Evolutionary conservation across 2,113 vertebrate species (phyloP).

Genomic region (Hyaena hyaena): DNA sequence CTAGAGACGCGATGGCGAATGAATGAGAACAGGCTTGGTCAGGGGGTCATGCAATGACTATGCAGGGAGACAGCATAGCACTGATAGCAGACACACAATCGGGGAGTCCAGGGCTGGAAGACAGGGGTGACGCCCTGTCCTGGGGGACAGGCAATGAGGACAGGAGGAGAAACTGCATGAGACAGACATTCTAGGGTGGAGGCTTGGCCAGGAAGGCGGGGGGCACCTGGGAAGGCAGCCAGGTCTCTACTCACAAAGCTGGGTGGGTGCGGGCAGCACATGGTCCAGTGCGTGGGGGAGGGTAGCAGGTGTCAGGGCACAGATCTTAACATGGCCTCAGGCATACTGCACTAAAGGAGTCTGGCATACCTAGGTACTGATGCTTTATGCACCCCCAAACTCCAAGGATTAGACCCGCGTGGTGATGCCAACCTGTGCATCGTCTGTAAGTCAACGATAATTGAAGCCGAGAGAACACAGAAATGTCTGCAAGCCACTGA

Average conservation of each 20-base stretch:
- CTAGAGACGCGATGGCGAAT: background rate
- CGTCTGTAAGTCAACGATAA: background rate
- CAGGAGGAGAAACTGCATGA: background rate
- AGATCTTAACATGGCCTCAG: background rate
- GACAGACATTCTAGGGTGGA: too few species aligned
- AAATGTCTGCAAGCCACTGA: background rate
- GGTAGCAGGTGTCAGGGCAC: background rate
- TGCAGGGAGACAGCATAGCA: background rate
- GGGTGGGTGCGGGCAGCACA: background rate
- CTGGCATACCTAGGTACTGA: background rate
- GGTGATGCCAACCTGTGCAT: background rate
- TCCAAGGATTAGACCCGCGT: background rate
- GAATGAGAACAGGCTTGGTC: too few species aligned
- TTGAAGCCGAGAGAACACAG: background rate
- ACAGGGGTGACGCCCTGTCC: accelerated
- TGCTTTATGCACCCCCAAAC: background rate
- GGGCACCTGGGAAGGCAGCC: background rate
- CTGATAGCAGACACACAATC: background rate
- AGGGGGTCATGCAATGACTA: background rate
- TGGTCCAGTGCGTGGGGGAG: background rate
- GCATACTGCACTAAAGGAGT: background rate
- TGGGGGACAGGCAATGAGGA: too few species aligned
- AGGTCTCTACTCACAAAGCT: background rate
- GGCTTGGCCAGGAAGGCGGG: background rate
- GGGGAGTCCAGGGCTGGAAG: background rate